These are phyloP conservation scores for Cavia aperea DNA, from an alignment of 2,113 vertebrate species.

Conservation along the genomic window DNA sequence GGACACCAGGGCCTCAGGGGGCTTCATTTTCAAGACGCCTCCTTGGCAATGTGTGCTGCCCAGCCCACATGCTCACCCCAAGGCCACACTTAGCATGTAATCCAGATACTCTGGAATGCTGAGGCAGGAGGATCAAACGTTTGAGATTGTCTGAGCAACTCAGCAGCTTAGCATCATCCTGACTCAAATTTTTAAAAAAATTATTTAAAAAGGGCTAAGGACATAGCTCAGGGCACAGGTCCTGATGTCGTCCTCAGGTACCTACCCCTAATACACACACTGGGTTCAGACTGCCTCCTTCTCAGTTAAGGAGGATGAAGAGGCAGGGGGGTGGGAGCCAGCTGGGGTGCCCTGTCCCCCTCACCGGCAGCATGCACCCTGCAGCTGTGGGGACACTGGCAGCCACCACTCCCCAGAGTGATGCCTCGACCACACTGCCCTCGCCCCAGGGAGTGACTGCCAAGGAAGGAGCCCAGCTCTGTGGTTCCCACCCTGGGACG, in stretches of 20 bases:
- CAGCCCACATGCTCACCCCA: too few relatives aligned
- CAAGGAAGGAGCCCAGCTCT: background rate
- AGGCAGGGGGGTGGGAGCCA: fast-evolving
- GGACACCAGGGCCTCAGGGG: background rate
- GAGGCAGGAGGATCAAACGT: background rate
- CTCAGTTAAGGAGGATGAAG: background rate
- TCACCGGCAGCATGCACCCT: background rate
- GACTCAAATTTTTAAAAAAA: background rate
- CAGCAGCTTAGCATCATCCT: background rate
- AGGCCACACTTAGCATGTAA: background rate
- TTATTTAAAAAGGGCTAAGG: background rate
- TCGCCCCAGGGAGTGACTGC: background rate
- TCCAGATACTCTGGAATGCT: background rate
- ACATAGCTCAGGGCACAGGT: background rate
- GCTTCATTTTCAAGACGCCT: background rate
- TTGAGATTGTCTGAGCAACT: background rate
- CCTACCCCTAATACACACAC: background rate
- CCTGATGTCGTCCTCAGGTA: background rate
- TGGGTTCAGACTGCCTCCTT: background rate
- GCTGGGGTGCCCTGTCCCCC: background rate
- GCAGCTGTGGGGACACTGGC: background rate
- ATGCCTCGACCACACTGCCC: background rate
- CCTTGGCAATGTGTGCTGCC: background rate
- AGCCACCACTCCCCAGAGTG: background rate
- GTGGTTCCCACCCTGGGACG: background rate